Evolutionary conservation across 1,140 invertebrate species (phyloP), one percentile per base, ranked within the genome.

Genomic region (Hypothenemus hampei): DNA sequence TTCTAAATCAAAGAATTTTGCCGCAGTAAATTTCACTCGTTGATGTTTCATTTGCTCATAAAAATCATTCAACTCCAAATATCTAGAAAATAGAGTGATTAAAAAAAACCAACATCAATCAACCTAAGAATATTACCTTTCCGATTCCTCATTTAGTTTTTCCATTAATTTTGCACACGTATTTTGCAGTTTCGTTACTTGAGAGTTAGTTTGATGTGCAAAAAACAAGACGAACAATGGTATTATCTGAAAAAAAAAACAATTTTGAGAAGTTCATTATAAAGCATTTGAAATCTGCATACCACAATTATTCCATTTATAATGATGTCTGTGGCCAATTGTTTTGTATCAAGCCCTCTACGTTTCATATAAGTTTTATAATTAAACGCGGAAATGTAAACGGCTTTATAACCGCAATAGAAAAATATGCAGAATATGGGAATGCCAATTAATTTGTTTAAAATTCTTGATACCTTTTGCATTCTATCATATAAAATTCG

Each of bases 1-100:
- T 26, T 45, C 41, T 18, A 45, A 45, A 45, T 24, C 15, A 10
- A 45, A 45, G 19, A 45, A 45, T 45, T 23, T 26, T 20, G 23
- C 41, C 4, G 41, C 41, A 5, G 41, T 45, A 24, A 45, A 45
- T 29, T 45, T 45, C 7, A 45, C 41, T 45, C 26, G 41, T 15
- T 45, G 41, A 26, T 29, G 41, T 8, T 45, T 13, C 13, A 45
- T 45, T 26, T 45, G 41, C n/a, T 45, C 41, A 16, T 24, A 45
- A 26, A 45, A 45, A 19, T 45, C 41, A 4, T 18, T 4, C 4
- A 45, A 23, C 16, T 45, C 41, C n/a, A 45, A 13, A 23, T 26
- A 45, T 16, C 41, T 43, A 43, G 22, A 43, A 39, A 39, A 39
- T 16, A 16, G 8, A 37, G 15, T 37, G 8, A 7, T 8, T 7